These are phyloP conservation scores for Remorina albescens DNA, from an alignment of 2,797 vertebrate species.

Conservation along the genomic window DNA sequence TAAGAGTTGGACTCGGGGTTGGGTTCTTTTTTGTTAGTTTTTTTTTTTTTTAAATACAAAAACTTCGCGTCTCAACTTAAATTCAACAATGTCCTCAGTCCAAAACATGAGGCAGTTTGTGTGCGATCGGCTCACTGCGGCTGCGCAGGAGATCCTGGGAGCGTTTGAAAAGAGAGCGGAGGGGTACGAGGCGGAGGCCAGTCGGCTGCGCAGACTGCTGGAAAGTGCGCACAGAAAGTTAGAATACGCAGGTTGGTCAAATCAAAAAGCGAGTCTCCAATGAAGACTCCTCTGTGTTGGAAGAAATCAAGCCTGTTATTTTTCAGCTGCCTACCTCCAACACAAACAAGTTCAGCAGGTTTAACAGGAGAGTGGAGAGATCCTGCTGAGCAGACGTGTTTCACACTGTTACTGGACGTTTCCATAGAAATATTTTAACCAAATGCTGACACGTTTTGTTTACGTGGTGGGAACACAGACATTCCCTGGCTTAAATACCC, in stretches of 20 bases:
- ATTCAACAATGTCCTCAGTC: slow-evolving; percentile 44
- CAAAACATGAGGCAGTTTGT: slow-evolving; percentile 65
- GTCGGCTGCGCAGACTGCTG: slow-evolving; percentile 64
- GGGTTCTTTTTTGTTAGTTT: no score
- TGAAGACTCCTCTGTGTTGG: background rate
- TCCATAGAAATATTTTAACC: background rate
- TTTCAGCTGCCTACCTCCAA: background rate
- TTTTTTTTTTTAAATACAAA: no score
- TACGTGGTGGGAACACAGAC: no score
- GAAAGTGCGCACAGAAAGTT: slow-evolving; percentile 38
- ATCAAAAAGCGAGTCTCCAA: rapidly evolving
- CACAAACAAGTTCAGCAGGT: background rate
- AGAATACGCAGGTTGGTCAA: slow-evolving; percentile 44
- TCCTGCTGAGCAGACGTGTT: background rate
- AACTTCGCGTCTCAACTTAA: rapidly evolving
- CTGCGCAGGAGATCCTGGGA: slow-evolving; percentile 70
- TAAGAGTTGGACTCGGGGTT: no score
- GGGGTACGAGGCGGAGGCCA: slow-evolving; percentile 60
- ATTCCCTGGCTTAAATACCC: no score
- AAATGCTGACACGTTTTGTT: background rate
- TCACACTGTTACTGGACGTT: no score
- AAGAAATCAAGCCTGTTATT: no score
- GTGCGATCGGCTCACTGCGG: slow-evolving; percentile 66
- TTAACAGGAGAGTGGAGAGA: rapidly evolving
- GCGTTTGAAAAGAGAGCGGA: slow-evolving; percentile 57